A percentile compares a stretch with the other conserved stretches of the same genome.
phyloP scores from a whole-genome alignment of 1,140 invertebrate genomes.

The Trinorchestia longiramus region DNA sequence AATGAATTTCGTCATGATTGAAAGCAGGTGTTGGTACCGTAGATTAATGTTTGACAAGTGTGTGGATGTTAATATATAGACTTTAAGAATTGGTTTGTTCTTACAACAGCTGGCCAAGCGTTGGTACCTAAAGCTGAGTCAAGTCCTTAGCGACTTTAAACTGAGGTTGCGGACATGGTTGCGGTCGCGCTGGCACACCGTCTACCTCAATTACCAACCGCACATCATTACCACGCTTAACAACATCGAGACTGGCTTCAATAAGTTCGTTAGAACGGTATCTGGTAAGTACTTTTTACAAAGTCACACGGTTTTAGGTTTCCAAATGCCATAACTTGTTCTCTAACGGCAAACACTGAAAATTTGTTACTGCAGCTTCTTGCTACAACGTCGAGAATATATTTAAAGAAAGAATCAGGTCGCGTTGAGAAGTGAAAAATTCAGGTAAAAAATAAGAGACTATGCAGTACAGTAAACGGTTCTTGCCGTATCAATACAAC shows the following conservation, averaged over 20 bases:
- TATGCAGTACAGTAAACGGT: too few relatives aligned
- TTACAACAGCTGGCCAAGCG: slow-evolving; percentile 59
- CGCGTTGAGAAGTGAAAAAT: too few relatives aligned
- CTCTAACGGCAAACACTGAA: too few relatives aligned
- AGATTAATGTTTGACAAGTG: neutral
- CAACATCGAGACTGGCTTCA: slow-evolving; percentile 61
- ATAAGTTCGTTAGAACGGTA: slow-evolving; percentile 57
- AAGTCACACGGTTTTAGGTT: too few relatives aligned
- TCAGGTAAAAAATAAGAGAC: too few relatives aligned
- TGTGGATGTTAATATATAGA: neutral
- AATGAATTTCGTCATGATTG: neutral
- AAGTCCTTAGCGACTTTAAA: slow-evolving; percentile 58
- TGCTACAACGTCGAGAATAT: too few relatives aligned
- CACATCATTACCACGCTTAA: slow-evolving; percentile 67
- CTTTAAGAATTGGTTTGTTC: neutral
- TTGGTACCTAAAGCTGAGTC: slow-evolving; percentile 56
- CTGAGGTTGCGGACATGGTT: slow-evolving; percentile 60
- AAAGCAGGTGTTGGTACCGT: neutral
- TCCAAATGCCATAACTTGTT: too few relatives aligned
- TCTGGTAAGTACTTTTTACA: slow-evolving; percentile 53
- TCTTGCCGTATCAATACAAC: too few relatives aligned
- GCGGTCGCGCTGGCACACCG: slow-evolving; percentile 59
- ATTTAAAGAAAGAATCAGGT: too few relatives aligned
- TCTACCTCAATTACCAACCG: slow-evolving; percentile 67
- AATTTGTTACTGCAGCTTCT: too few relatives aligned